Evolutionary conservation across 2,797 vertebrate genomes (phyloP).

Genomic region (Lagorchestes hirsutus): DNA sequence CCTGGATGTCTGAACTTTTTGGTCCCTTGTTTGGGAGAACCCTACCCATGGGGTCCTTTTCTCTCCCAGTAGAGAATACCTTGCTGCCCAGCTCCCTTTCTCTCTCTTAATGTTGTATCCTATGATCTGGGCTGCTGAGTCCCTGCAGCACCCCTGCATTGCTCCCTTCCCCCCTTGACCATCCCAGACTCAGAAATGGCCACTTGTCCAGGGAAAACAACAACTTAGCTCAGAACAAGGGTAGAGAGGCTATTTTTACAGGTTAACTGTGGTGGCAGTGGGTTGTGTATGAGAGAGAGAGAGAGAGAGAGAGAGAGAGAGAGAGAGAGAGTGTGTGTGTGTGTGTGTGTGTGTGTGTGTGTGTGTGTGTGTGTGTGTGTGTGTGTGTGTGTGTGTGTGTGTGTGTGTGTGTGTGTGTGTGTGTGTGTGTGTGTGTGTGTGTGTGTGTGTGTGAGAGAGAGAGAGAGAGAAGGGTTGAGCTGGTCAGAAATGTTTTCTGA

Average conservation of each 20-base stretch:
- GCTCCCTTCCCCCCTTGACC: background rate
- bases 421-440: too few species aligned
- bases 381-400: too few species aligned
- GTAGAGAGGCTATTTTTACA: background rate
- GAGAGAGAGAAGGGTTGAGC: background rate
- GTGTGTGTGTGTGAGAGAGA: too few species aligned
- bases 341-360: too few species aligned
- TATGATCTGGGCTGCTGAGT: background rate
- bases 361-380: too few species aligned
- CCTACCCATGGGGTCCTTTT: background rate
- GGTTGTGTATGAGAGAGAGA: background rate
- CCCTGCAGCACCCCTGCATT: background rate
- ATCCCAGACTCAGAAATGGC: background rate
- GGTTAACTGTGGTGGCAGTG: background rate
- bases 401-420: too few species aligned
- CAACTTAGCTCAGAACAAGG: constrained; percentile 14
- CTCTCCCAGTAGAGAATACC: background rate
- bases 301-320: too few species aligned
- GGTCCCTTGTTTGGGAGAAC: background rate
- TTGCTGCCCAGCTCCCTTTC: background rate
- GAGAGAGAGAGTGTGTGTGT: too few species aligned
- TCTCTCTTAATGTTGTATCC: constrained; percentile 1
- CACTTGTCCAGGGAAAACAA: background rate
- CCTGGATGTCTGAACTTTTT: constrained; percentile 84
- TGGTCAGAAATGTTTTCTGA: background rate